Evolutionary conservation across 1,140 invertebrate genomes (phyloP).

Genomic region (Tenebrio molitor): DNA sequence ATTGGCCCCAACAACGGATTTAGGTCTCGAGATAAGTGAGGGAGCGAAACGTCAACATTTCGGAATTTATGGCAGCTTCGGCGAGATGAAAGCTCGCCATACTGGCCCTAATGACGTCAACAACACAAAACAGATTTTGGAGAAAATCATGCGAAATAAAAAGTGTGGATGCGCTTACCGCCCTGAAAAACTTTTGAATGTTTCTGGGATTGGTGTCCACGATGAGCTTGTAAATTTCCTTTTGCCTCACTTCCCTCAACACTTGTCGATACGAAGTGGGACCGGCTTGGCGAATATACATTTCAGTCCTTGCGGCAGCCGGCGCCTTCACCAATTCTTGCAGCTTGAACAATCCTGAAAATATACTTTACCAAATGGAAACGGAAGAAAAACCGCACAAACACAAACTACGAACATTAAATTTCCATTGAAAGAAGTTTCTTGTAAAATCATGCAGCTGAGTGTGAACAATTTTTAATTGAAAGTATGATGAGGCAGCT

Average conservation of each 20-base stretch:
- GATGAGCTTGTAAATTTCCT: slow-evolving; percentile 87
- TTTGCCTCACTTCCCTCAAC: slow-evolving; percentile 83
- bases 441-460: slow-evolving; percentile 28
- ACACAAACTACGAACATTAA: slow-evolving; percentile 16
- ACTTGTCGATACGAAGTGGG: slow-evolving; percentile 83
- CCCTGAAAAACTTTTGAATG: slow-evolving; percentile 83
- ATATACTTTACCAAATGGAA: slow-evolving; percentile 42
- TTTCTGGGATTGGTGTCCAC: slow-evolving; percentile 85
- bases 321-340: slow-evolving; percentile 84
- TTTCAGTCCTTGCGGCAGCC: slow-evolving; percentile 77
- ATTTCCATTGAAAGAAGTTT: background rate
- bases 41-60: background rate
- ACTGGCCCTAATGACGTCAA: background rate
- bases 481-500: slow-evolving; percentile 14
- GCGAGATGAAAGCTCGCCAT: background rate
- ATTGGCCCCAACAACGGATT: background rate
- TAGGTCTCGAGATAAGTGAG: background rate
- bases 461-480: background rate
- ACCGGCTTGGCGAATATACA: slow-evolving; percentile 86
- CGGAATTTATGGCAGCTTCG: background rate
- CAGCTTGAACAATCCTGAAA: slow-evolving; percentile 88
- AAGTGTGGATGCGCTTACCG: too few species aligned
- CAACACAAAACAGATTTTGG: background rate
- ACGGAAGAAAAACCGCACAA: slow-evolving; percentile 1
- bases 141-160: too few species aligned